Evolutionary conservation across 53 echinoderm and acorn worm species (phyloP).

Genomic region (Henricia sp.): DNA sequence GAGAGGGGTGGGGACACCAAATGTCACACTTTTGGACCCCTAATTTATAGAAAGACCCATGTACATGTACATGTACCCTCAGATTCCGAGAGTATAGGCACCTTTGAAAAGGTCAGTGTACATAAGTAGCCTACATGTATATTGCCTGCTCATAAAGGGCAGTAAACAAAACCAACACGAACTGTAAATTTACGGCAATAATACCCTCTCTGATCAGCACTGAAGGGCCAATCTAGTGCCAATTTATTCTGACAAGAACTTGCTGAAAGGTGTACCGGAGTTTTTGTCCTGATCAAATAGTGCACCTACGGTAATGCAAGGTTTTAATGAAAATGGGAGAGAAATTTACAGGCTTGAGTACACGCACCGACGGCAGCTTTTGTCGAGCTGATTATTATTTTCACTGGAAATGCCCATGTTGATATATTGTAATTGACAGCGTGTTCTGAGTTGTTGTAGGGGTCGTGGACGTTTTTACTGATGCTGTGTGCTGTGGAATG

Average conservation of each 20-base stretch:
- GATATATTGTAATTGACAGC: slow-evolving; percentile 53
- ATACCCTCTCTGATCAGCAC: neutral
- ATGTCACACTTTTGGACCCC: too few species aligned
- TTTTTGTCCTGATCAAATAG: slow-evolving; percentile 1
- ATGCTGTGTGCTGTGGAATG: too few species aligned
- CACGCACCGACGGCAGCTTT: neutral
- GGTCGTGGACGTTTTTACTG: slow-evolving; percentile 36
- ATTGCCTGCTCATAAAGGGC: neutral
- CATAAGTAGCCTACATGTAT: slow-evolving; percentile 11
- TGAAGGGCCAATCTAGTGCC: neutral
- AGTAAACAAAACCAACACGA: slow-evolving; percentile 16
- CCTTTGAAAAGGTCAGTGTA: too few species aligned
- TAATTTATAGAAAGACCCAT: too few species aligned
- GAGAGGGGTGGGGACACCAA: too few species aligned
- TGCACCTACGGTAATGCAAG: too few species aligned
- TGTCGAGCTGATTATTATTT: neutral
- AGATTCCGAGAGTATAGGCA: too few species aligned
- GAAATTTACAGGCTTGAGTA: neutral
- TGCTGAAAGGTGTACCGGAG: neutral
- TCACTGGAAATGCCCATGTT: neutral
- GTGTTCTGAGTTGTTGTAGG: slow-evolving; percentile 18
- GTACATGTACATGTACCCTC: neutral
- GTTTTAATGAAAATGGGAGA: too few species aligned
- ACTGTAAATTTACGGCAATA: slow-evolving; percentile 10
- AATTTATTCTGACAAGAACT: slow-evolving; percentile 16